Base-by-base conservation (phyloP, 2,113 vertebrate genomes). In the Cephalophus harveyi region DNA sequence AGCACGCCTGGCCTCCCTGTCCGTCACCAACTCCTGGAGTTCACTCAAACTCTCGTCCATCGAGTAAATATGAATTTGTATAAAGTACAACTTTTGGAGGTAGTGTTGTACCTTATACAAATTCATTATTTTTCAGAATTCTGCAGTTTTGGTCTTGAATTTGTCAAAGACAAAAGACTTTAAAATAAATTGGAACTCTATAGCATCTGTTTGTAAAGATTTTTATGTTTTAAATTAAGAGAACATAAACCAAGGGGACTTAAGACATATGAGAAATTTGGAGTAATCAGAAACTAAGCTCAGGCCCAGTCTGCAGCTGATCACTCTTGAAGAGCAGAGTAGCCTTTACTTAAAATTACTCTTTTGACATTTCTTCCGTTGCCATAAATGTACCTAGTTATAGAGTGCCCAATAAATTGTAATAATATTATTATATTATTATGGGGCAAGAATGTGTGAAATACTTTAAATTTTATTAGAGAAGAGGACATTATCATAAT, bases 321-420 rank as follows among this genome's bases (percentile, higher is more conserved):
- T 89, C 14, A 76, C 33, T 82, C 27, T 57, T 55, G 6, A 85
- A 55, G 8, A 62, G 10, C 19, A 84, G 76, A 83, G 27, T 87
- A 81, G 33, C 3, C n/a, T 76, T 96, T 95, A 93, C 28, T 94
- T 97, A 82, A 85, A 71, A 33, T 71, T 89, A 71, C 16, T 84
- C 25, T 91, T 94, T 87, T 50, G 76, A 93, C 25, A 40, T 96
- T 94, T 81, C 30, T 96, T 95, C 6, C 12, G 23, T 89, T 87
- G 46, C 17, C 46, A 57, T 92, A n/a, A 52, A 86, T 86, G n/a
- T 57, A 40, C 36, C 13, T 7, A 17, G 43, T 91, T 60, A 79
- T 87, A 93, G 19, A 92, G 7, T 17, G 89, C 28, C 23, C 84
- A 94, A 83, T 95, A 97, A 94, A 79, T 79, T 95, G 54, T 15